Percentiles rank a stretch among this genome's conserved stretches.
Evolutionary conservation across 2,113 vertebrate species (phyloP).

Genomic region (Megalops atlanticus): DNA sequence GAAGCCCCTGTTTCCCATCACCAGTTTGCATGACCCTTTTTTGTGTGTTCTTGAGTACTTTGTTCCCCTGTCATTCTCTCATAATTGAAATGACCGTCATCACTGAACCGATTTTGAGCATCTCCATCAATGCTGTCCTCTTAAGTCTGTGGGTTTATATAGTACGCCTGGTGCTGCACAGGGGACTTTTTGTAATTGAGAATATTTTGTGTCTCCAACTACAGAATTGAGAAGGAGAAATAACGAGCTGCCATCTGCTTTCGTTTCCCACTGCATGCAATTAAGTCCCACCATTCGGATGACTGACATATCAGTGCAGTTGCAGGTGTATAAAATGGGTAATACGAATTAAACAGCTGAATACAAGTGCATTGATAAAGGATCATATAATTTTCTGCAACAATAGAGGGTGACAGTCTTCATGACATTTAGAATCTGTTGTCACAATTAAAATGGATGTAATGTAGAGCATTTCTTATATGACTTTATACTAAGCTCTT

Average conservation of each 20-base stretch:
- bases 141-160: not conserved
- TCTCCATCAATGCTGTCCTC: not conserved
- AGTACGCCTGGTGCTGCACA: not conserved
- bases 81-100: not conserved
- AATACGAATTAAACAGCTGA: not conserved
- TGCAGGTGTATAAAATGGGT: not conserved
- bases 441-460: constrained; percentile 44
- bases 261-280: not conserved
- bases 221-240: not conserved
- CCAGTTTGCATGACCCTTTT: not conserved
- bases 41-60: not conserved
- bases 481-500: not conserved
- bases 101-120: not conserved
- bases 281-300: not conserved
- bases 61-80: not conserved
- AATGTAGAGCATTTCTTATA: constrained; percentile 21
- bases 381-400: constrained; percentile 16
- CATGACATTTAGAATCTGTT: constrained; percentile 4
- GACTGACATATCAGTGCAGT: constrained; percentile 9
- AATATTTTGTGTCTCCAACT: constrained; percentile 11
- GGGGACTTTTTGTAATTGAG: not conserved
- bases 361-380: not conserved
- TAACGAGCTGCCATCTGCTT: constrained; percentile 20
- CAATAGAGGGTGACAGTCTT: not conserved
- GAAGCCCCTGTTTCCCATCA: not conserved